Base-by-base conservation (phyloP, 2,888 invertebrate genomes). In the Tribolium freemani region DNA sequence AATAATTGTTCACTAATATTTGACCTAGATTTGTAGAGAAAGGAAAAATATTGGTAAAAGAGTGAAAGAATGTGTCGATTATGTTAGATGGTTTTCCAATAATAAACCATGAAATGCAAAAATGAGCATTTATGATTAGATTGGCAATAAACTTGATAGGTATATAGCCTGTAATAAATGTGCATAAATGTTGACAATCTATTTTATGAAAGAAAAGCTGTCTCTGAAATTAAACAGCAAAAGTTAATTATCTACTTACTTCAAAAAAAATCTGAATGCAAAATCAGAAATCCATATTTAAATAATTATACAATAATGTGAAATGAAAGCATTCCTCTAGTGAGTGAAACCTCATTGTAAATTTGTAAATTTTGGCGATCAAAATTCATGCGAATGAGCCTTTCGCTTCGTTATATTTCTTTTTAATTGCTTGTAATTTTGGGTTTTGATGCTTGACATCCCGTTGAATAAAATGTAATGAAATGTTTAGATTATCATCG, bases 401-500 rank as follows among this genome's bases (percentile, higher is more conserved):
- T 38, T 38, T 38, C 38, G 38, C 38, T 38, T 38, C 38, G 8
- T 38, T 38, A 38, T 38, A n/a, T 38, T 38, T 38, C 38, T 38
- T 9, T 38, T 1, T 38, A 38, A 38, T 38, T 38, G 38, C 8
- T 6, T 38, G 8, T 38, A 38, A 38, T 38, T 38, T 38, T 38
- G 0, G 38, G 38, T 38, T 38, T 38, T n/a, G 38, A 8, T 38
- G 38, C 38, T 38, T n/a, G 8, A n/a, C 5, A 8, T 38, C 8
- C 1, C 38, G n/a, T 6, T 38, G 8, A 8, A 38, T 38, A n/a
- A 38, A 38, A 38, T 38, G 38, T 53, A 64, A 64, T 54, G 53
- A 64, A 64, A 64, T 44, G 64, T 45, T 64, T 64, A 64, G 51
- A 63, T 63, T 63, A 63, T 63, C 63, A 63, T 63, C 11, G 16